A percentile compares a stretch with the other conserved stretches of the same genome.
phyloP scores from a whole-genome alignment of 1,140 invertebrate species.

The Thaumetopoea pityocampa region DNA sequence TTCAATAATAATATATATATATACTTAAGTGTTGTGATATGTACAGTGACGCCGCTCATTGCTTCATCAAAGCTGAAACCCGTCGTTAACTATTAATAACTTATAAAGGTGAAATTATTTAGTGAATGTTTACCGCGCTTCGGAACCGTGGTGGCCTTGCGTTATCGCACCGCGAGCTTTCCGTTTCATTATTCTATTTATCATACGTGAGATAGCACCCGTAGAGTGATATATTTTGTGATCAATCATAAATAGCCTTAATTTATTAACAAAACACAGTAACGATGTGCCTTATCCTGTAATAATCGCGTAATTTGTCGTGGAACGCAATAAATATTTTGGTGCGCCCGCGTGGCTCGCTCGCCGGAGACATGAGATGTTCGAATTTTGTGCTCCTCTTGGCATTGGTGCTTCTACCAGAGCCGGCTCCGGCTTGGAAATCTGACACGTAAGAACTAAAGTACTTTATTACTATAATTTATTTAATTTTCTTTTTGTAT shows the following conservation, averaged over 20 bases:
- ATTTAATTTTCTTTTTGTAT: conserved; percentile 3
- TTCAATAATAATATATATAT: too few relatives aligned
- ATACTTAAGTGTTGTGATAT: conserved; percentile 46
- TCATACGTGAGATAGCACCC: conserved; percentile 13
- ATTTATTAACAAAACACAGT: conserved; percentile 34
- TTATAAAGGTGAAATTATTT: conserved; percentile 33
- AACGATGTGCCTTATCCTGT: conserved; percentile 66
- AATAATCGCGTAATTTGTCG: conserved; percentile 33
- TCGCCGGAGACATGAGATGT: conserved; percentile 43
- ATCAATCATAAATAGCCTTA: conserved; percentile 29
- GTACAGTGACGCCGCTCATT: conserved; percentile 4
- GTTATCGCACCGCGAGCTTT: conserved; percentile 52
- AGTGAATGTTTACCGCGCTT: conserved; percentile 39
- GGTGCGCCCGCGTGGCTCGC: conserved; percentile 41
- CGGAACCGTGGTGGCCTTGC: conserved; percentile 61
- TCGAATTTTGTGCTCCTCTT: conserved; percentile 38
- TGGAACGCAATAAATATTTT: conserved; percentile 24
- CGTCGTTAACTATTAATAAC: conserved; percentile 39
- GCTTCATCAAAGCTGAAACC: conserved; percentile 15
- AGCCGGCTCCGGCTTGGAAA: conserved; percentile 49
- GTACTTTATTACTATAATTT: conserved; percentile 11
- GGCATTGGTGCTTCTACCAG: conserved; percentile 42
- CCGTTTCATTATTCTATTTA: conserved; percentile 33
- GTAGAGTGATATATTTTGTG: conserved; percentile 22
- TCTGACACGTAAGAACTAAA: conserved; percentile 49